Evolutionary conservation across 2,797 vertebrate genomes (phyloP).

Genomic region (Amazonetta brasiliensis): DNA sequence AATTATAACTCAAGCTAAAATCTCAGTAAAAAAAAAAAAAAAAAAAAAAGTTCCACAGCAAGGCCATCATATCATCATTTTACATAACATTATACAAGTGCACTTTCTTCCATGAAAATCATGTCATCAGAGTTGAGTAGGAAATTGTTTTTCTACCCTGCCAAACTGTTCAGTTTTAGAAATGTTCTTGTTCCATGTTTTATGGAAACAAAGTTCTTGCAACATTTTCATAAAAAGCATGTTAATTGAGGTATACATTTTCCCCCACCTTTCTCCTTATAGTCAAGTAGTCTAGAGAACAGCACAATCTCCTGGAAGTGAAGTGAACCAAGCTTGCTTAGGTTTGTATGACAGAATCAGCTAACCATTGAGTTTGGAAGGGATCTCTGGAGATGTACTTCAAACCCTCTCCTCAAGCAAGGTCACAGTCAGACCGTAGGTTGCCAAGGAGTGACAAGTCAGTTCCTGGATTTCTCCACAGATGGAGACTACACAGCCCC

Average conservation of each 20-base stretch:
- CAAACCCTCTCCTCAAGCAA: background rate
- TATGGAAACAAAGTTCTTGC: background rate
- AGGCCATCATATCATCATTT: background rate
- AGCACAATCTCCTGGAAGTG: background rate
- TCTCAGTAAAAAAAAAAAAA: too few species aligned
- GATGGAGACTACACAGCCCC: background rate
- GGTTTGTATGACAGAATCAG: background rate
- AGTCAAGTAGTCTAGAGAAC: background rate
- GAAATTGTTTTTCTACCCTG: background rate
- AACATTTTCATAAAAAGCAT: background rate
- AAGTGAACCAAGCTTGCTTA: background rate
- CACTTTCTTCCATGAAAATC: background rate
- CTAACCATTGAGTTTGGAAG: background rate
- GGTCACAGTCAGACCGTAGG: background rate
- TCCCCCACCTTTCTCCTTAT: background rate
- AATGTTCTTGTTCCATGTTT: background rate
- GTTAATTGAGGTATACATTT: background rate
- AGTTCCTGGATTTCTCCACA: background rate
- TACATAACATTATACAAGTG: background rate
- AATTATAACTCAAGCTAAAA: background rate
- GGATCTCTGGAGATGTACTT: background rate
- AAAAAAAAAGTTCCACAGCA: background rate
- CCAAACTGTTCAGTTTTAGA: background rate
- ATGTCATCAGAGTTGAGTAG: background rate
- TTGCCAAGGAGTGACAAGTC: background rate